phyloP scores from a whole-genome alignment of 2,888 invertebrate genomes.

The Mimas tiliae region DNA sequence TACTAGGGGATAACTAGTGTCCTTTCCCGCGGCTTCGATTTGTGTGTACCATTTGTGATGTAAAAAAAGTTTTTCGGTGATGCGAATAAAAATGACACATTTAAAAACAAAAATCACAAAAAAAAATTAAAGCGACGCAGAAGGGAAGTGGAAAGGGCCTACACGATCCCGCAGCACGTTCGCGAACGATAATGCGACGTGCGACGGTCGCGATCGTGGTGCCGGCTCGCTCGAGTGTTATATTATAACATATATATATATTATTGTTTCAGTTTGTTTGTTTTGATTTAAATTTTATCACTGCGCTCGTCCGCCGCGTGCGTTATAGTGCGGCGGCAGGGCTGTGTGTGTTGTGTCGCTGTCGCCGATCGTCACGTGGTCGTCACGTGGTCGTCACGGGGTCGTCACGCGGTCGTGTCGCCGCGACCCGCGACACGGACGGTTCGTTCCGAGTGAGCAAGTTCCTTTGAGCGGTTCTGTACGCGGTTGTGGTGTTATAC shows the following conservation, averaged over 20 bases:
- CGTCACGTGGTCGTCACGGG: constrained; percentile 60
- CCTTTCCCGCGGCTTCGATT: constrained; percentile 66
- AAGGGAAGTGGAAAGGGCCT: constrained; percentile 59
- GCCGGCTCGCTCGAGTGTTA: constrained; percentile 47
- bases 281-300: constrained; percentile 77
- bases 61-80: constrained; percentile 60
- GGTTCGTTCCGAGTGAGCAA: constrained; percentile 28
- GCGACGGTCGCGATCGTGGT: constrained; percentile 51
- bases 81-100: constrained; percentile 37
- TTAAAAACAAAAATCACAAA: constrained; percentile 62
- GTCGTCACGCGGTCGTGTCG: constrained; percentile 57
- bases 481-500: constrained; percentile 48
- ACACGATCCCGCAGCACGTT: constrained; percentile 58
- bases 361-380: background rate
- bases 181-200: constrained; percentile 43
- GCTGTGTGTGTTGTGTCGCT: background rate
- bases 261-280: constrained; percentile 58
- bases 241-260: constrained; percentile 35
- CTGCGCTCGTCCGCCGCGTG: constrained; percentile 64
- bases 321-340: constrained; percentile 63
- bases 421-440: background rate
- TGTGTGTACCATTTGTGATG: constrained; percentile 68
- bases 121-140: constrained; percentile 45
- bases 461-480: constrained; percentile 44
- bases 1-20: constrained; percentile 54